Conservation (phyloP, 2,888 invertebrate species). For the Meiosimyza decipiens region DNA sequence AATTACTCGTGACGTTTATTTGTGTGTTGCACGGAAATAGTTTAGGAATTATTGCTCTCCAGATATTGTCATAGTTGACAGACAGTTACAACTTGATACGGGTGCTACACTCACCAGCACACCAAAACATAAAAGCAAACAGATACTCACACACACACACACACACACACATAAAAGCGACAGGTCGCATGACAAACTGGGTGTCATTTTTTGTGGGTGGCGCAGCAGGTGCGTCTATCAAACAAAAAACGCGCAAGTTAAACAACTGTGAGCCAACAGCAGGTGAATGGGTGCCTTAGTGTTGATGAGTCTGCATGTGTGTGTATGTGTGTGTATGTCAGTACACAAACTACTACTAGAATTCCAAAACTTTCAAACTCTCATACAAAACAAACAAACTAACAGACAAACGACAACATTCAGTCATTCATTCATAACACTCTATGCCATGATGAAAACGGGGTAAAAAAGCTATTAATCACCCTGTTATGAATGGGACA, state of each 20-base stretch:
- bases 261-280: slow-evolving; percentile 3
- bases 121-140: too few species aligned
- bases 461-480: slow-evolving; percentile 48
- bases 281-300: slow-evolving; percentile 4
- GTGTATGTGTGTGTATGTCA: slow-evolving; percentile 13
- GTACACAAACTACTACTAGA: background rate
- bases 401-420: slow-evolving; percentile 3
- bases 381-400: too few species aligned
- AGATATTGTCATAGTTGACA: slow-evolving; percentile 51
- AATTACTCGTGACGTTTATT: slow-evolving; percentile 44
- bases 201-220: background rate
- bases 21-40: slow-evolving; percentile 49
- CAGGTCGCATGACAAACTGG: slow-evolving; percentile 1
- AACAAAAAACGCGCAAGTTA: background rate
- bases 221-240: slow-evolving; percentile 21
- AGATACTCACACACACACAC: slow-evolving; percentile 12
- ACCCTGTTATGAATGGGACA: slow-evolving; percentile 45
- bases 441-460: slow-evolving; percentile 40
- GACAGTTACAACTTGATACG: slow-evolving; percentile 40
- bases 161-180: background rate
- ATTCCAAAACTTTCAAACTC: slow-evolving; percentile 10
- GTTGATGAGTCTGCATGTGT: slow-evolving; percentile 15
- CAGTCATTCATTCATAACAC: slow-evolving; percentile 2
- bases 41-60: slow-evolving; percentile 48
- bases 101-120: slow-evolving; percentile 13